Conservation (phyloP, 2,113 vertebrate species). For the Circaetus gallicus region DNA sequence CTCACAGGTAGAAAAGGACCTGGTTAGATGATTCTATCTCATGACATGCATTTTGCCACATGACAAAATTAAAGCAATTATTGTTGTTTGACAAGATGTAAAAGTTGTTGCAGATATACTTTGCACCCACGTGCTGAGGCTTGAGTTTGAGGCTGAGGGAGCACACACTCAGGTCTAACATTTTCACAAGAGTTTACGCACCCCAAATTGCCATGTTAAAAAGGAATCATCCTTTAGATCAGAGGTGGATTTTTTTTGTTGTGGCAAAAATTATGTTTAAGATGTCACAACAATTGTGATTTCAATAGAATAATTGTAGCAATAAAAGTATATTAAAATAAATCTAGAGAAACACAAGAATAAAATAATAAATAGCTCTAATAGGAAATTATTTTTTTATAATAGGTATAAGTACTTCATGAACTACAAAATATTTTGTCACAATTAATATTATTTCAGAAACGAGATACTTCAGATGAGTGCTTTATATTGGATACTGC, state of each 20-base stretch:
- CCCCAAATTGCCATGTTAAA: neutral
- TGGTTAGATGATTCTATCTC: neutral
- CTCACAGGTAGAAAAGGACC: neutral
- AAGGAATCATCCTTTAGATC: neutral
- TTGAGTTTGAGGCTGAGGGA: neutral
- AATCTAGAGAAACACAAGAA: neutral
- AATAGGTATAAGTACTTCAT: neutral
- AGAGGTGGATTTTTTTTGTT: neutral
- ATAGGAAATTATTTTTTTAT: neutral
- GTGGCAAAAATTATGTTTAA: neutral
- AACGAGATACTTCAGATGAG: neutral
- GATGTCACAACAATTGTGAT: neutral
- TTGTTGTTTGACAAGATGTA: neutral
- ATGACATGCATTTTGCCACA: neutral
- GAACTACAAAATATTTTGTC: neutral
- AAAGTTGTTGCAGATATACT: neutral
- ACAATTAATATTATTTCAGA: neutral
- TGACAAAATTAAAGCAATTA: neutral
- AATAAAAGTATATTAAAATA: neutral
- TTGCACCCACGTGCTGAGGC: neutral
- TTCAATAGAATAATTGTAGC: neutral
- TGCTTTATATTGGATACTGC: rapidly evolving
- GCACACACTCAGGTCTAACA: neutral
- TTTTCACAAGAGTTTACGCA: neutral
- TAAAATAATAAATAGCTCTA: neutral